Percentiles rank a stretch among this genome's conserved stretches.
Evolutionary conservation across 2,113 vertebrate species (phyloP).

Genomic region (Donacobius atricapilla): DNA sequence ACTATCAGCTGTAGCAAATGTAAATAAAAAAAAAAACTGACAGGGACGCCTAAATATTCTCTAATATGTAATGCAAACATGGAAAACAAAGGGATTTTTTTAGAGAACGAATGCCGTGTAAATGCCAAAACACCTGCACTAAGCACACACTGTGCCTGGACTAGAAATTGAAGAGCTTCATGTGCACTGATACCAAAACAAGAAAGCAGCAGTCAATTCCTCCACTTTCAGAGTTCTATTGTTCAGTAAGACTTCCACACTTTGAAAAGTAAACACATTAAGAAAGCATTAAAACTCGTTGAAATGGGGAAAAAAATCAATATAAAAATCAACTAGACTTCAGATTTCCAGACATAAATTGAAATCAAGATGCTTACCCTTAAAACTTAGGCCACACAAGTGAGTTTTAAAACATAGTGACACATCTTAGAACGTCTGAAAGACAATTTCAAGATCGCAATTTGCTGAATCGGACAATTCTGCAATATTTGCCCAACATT

Average conservation of each 20-base stretch:
- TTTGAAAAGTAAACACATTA: not conserved
- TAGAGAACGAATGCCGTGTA: not conserved
- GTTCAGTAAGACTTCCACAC: not conserved
- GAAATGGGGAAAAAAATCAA: not conserved
- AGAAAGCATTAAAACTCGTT: not conserved
- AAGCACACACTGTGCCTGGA: not conserved
- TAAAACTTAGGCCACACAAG: not conserved
- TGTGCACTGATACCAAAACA: not conserved
- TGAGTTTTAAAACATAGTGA: not conserved
- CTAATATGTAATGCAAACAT: not conserved
- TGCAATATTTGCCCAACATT: slow-evolving; percentile 32
- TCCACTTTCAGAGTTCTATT: not conserved
- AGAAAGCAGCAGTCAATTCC: not conserved
- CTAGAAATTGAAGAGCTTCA: not conserved
- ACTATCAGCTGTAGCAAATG: not conserved
- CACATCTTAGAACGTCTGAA: not conserved
- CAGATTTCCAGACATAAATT: not conserved
- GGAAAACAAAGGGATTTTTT: not conserved
- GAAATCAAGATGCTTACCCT: not conserved
- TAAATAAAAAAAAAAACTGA: not conserved
- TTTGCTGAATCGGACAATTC: not conserved
- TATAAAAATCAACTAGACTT: not conserved
- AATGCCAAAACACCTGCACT: not conserved
- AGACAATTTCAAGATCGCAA: not conserved
- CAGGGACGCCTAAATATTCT: not conserved